These are phyloP conservation scores for Dreissena rostriformis DNA, from an alignment of 1,140 invertebrate species.

Conservation along the genomic window DNA sequence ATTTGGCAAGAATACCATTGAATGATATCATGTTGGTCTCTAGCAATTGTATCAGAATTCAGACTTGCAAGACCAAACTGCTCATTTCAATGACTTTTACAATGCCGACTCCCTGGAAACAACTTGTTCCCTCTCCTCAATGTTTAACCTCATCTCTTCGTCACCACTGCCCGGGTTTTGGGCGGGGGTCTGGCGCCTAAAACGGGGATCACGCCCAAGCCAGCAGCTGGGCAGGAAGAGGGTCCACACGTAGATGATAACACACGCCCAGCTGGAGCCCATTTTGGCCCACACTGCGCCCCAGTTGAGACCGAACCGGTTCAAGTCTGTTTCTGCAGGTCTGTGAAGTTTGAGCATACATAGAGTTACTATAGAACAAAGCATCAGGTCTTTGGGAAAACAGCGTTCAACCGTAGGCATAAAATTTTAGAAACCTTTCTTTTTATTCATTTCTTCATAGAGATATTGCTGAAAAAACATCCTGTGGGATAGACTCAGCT, in stretches of 20 bases:
- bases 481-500: too few species aligned
- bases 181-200: conserved; percentile 35
- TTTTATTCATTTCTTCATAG: too few species aligned
- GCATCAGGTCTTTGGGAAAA: too few species aligned
- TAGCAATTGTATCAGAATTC: too few species aligned
- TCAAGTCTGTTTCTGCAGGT: conserved; percentile 73
- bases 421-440: too few species aligned
- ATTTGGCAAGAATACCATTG: too few species aligned
- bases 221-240: conserved; percentile 94
- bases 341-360: conserved; percentile 54
- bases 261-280: conserved; percentile 96
- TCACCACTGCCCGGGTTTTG: conserved; percentile 5
- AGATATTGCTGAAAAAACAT: too few species aligned
- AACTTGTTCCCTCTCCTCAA: conserved; percentile 50
- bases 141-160: conserved; percentile 45
- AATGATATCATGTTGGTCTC: too few species aligned
- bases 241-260: conserved; percentile 95
- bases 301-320: conserved; percentile 79
- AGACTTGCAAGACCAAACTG: too few species aligned
- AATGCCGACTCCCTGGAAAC: conserved; percentile 58
- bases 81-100: background rate
- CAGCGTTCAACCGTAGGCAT: too few species aligned
- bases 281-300: conserved; percentile 99
- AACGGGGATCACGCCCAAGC: conserved; percentile 91
- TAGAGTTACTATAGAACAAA: too few species aligned